Conservation (phyloP, 2,888 invertebrate genomes). For the Rosalia funebris region DNA sequence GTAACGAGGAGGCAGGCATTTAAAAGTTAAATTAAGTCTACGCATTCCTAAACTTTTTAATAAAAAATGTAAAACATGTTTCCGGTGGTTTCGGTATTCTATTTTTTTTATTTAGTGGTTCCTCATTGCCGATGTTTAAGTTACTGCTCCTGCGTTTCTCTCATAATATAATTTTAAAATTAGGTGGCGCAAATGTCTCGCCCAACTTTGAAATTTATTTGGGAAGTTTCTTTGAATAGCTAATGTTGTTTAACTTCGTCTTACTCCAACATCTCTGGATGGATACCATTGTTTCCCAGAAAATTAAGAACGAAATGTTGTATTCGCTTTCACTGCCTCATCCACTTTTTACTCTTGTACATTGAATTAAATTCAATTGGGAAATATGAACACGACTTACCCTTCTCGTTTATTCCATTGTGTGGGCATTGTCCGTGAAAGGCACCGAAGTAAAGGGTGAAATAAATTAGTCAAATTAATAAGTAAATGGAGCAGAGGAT, state of each 20-base stretch:
- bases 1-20: conserved; percentile 6
- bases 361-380: neutral
- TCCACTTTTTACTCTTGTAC: neutral
- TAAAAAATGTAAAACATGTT: conserved; percentile 22
- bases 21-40: conserved; percentile 18
- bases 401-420: neutral
- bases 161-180: conserved; percentile 20
- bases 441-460: neutral
- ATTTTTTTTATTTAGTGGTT: neutral
- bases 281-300: neutral
- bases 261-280: neutral
- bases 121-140: conserved; percentile 14
- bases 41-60: conserved; percentile 11
- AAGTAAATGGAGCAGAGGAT: neutral
- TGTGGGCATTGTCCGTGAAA: neutral
- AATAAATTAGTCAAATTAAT: neutral
- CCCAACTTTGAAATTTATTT: conserved; percentile 16
- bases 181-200: conserved; percentile 10
- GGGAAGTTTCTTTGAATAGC: conserved; percentile 27
- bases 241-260: conserved; percentile 23
- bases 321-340: neutral
- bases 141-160: neutral
- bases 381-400: neutral
- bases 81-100: neutral
- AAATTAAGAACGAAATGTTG: neutral